Evolutionary conservation across 2,888 invertebrate species (phyloP), one percentile per base, ranked within the genome.

Genomic region (Alloscopus bannaensis): DNA sequence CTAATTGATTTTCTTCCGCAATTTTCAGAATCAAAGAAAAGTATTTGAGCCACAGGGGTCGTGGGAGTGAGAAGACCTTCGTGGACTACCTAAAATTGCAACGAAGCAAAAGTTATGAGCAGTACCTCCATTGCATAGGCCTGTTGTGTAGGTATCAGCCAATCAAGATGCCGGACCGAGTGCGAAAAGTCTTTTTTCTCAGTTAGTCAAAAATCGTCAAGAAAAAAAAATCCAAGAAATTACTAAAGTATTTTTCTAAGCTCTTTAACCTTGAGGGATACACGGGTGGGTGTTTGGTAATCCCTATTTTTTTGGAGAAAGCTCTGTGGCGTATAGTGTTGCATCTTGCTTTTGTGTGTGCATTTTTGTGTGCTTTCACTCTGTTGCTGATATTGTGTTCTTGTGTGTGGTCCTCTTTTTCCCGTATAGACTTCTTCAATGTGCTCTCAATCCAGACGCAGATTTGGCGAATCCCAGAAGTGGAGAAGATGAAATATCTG

Each of bases 141-240:
- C 3, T 75, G 18, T 2, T 75, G 29, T 75, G 75, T 28, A 26
- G 75, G 26, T 75, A 36, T 36, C 75, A 75, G 11, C 75, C 75
- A 24, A 52, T 59, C 18, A 75, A 75, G 24, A 75, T 75, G 75
- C 26, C 66, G 0, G 52, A 40, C 4, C 2, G 59, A 36, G 75
- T 75, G 31, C 57, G 75, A 40, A 75, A 66, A 66, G 66, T 47
- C 36, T 75, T 75, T 75, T 75, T 75, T 26, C 20, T 75, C n/a
- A 75, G 75, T 75, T 45, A 45, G 45, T 45, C 8, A n/a, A n/a
- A n/a, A n/a, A n/a, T n/a, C n/a, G n/a, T n/a, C n/a, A n/a, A n/a
- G n/a, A n/a, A n/a, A n/a, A n/a, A n/a, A n/a, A n/a, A n/a, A n/a
- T n/a, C n/a, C n/a, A n/a, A n/a, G n/a, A n/a, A n/a, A n/a, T n/a